Conservation (phyloP, 1,140 invertebrate genomes). For the Eumeta japonica region DNA sequence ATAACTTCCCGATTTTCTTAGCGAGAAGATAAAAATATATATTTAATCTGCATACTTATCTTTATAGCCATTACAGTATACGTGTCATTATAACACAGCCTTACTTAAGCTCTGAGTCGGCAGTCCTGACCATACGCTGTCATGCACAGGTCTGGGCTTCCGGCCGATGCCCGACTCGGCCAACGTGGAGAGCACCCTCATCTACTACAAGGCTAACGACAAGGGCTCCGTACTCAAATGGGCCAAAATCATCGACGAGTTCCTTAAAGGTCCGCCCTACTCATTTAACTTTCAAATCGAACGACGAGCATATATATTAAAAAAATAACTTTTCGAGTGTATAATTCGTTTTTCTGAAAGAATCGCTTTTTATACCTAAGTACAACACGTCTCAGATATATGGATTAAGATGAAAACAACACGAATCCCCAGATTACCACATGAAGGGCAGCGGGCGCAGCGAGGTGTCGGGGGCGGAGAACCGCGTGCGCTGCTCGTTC, state of each 20-base stretch:
- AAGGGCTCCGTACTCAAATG: conserved; percentile 77
- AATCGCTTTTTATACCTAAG: no score
- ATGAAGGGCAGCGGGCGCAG: conserved; percentile 44
- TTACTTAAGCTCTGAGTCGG: no score
- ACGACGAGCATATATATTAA: not conserved
- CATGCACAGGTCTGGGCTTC: conserved; percentile 85
- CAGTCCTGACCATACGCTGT: no score
- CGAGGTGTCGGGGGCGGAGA: conserved; percentile 37
- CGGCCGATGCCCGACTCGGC: conserved; percentile 84
- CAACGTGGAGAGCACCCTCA: conserved; percentile 90
- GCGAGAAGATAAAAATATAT: no score
- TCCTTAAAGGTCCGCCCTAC: conserved; percentile 64
- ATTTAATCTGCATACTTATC: no score
- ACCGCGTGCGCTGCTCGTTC: conserved; percentile 59
- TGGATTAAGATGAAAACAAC: no score
- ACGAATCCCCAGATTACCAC: conserved; percentile 51
- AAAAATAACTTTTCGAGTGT: not conserved
- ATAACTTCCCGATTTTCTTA: no score
- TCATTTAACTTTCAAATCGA: no score
- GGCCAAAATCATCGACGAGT: conserved; percentile 71
- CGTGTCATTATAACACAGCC: no score
- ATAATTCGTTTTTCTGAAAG: no score
- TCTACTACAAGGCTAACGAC: conserved; percentile 85
- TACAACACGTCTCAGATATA: no score
- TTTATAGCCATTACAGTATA: no score